A percentile compares a stretch with the other conserved stretches of the same genome.
These are phyloP conservation scores for Fulmarus glacialis DNA, from an alignment of 2,113 vertebrate genomes.

Conservation along the genomic window DNA sequence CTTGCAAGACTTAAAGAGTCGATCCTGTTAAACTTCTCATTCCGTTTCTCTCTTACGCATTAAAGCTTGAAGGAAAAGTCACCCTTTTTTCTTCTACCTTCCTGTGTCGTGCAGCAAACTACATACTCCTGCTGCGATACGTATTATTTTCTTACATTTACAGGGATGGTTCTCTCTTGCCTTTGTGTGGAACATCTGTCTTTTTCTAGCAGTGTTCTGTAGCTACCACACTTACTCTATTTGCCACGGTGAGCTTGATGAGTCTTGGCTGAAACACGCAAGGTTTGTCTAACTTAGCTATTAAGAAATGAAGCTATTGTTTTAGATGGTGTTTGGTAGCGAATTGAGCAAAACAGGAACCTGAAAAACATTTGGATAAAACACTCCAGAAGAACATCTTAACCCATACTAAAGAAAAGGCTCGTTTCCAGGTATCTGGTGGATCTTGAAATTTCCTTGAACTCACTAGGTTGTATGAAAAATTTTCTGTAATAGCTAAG, in stretches of 20 bases:
- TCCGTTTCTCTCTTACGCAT: rapidly evolving
- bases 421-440: not conserved
- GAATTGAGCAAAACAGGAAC: not conserved
- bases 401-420: not conserved
- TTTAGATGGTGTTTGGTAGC: not conserved
- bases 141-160: not conserved
- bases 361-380: not conserved
- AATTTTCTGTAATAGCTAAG: not conserved
- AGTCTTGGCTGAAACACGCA: not conserved
- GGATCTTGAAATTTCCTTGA: not conserved
- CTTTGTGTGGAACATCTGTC: not conserved
- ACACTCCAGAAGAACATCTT: not conserved
- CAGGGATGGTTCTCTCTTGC: not conserved
- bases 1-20: not conserved
- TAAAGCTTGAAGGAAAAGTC: not conserved
- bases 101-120: not conserved
- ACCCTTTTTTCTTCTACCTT: not conserved
- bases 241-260: not conserved
- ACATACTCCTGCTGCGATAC: not conserved
- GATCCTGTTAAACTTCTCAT: not conserved
- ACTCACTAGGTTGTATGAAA: not conserved
- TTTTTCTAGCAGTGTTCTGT: not conserved
- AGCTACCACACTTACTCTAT: not conserved
- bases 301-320: not conserved
- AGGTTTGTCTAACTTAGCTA: not conserved